Percentiles rank a stretch among this genome's conserved stretches.
Evolutionary conservation across 2,797 vertebrate genomes (phyloP).

Genomic region (Chlorospingus semifuscus): DNA sequence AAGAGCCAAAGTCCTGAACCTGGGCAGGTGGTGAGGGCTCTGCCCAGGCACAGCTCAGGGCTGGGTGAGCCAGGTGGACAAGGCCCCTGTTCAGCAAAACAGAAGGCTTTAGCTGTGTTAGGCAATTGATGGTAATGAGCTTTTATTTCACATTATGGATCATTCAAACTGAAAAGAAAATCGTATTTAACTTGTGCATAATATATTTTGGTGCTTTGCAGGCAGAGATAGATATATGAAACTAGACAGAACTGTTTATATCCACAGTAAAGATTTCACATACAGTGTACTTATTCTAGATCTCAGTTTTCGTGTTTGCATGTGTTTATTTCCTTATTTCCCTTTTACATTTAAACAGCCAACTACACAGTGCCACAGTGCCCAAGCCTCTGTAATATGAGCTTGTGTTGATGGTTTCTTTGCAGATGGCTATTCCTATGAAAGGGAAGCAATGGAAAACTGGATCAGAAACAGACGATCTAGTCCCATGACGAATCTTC

Average conservation of each 20-base stretch:
- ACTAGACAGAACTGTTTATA: neutral
- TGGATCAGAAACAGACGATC: slow-evolving; percentile 84
- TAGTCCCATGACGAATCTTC: slow-evolving; percentile 91
- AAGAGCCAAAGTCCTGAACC: neutral
- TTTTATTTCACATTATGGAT: neutral
- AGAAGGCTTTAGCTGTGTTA: neutral
- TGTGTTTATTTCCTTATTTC: neutral
- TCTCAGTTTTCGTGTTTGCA: neutral
- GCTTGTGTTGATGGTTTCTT: neutral
- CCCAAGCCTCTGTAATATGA: neutral
- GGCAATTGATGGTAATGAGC: neutral
- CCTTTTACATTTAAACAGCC: neutral
- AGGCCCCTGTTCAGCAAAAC: neutral
- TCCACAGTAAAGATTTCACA: neutral
- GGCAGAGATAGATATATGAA: neutral
- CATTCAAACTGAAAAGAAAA: neutral
- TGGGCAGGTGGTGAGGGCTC: fast-evolving
- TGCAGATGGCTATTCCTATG: slow-evolving; percentile 90
- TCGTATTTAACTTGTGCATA: neutral
- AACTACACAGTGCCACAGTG: neutral
- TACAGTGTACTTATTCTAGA: neutral
- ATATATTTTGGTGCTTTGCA: neutral
- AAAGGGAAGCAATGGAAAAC: slow-evolving; percentile 85
- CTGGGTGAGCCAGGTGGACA: neutral
- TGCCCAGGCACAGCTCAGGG: neutral